Conservation (phyloP, 2,797 vertebrate species). For the Trachops cirrhosus region DNA sequence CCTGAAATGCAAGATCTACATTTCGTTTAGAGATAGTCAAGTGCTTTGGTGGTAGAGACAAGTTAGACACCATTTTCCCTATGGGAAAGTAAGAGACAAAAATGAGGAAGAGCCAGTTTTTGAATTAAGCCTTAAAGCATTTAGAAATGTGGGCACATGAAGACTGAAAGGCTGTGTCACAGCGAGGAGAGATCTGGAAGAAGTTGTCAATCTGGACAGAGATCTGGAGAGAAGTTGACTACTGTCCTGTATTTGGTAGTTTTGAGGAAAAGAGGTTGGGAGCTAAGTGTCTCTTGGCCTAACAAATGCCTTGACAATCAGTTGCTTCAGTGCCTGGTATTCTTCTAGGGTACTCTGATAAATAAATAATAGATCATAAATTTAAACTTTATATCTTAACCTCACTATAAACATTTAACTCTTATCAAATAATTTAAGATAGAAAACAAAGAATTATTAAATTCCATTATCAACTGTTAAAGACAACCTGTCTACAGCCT, state of each 20-base stretch:
- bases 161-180: background rate
- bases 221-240: too few species aligned
- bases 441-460: slow-evolving; percentile 43
- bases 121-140: background rate
- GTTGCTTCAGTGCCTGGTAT: background rate
- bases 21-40: background rate
- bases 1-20: background rate
- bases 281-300: background rate
- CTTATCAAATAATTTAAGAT: slow-evolving; percentile 35
- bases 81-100: background rate
- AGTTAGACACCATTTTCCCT: background rate
- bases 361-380: background rate
- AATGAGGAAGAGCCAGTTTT: background rate
- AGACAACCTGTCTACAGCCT: slow-evolving; percentile 32
- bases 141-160: background rate
- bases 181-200: background rate
- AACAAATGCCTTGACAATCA: background rate
- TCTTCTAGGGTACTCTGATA: slow-evolving; percentile 12
- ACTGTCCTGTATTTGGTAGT: background rate
- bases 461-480: slow-evolving; percentile 46
- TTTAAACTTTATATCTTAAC: background rate
- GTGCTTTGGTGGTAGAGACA: background rate
- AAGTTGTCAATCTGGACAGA: too few species aligned
- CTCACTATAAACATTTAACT: background rate
- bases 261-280: background rate